A percentile compares a stretch with the other conserved stretches of the same genome.
Conservation (phyloP, 2,888 invertebrate genomes). For the Plagodis dolabraria region DNA sequence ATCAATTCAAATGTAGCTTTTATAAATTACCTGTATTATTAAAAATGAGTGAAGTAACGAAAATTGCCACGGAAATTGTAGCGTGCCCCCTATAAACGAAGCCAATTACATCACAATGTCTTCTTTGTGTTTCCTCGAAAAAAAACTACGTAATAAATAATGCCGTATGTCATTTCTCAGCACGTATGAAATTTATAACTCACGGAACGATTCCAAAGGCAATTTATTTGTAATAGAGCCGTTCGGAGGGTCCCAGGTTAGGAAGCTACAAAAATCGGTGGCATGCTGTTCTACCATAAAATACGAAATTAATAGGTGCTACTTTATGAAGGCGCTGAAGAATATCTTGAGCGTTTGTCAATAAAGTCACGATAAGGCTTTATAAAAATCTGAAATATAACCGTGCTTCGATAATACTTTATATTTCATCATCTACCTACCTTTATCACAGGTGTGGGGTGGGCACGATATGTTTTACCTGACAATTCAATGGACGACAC, state of each 20-base stretch:
- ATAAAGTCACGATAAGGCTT: slow-evolving; percentile 3
- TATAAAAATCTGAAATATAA: not conserved
- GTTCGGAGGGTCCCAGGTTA: slow-evolving; percentile 58
- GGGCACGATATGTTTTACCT: no score
- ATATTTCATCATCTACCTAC: no score
- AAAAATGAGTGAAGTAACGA: slow-evolving; percentile 22
- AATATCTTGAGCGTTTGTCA: slow-evolving; percentile 16
- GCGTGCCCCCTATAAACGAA: slow-evolving; percentile 70
- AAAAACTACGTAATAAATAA: slow-evolving; percentile 78
- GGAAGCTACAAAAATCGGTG: slow-evolving; percentile 34
- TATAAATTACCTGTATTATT: no score
- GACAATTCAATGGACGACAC: no score
- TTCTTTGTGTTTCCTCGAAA: slow-evolving; percentile 77
- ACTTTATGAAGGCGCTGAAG: slow-evolving; percentile 25
- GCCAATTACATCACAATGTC: slow-evolving; percentile 83
- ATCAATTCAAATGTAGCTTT: no score
- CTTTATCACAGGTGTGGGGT: no score
- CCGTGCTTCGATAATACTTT: no score
- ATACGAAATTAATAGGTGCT: slow-evolving; percentile 25
- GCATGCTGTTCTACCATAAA: slow-evolving; percentile 23
- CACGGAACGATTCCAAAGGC: slow-evolving; percentile 76
- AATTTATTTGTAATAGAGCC: slow-evolving; percentile 83
- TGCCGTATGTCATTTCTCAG: slow-evolving; percentile 85
- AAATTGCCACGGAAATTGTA: slow-evolving; percentile 58
- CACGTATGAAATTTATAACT: slow-evolving; percentile 85